Conservation (phyloP, 2,797 vertebrate species). For the Decapterus maruadsi region DNA sequence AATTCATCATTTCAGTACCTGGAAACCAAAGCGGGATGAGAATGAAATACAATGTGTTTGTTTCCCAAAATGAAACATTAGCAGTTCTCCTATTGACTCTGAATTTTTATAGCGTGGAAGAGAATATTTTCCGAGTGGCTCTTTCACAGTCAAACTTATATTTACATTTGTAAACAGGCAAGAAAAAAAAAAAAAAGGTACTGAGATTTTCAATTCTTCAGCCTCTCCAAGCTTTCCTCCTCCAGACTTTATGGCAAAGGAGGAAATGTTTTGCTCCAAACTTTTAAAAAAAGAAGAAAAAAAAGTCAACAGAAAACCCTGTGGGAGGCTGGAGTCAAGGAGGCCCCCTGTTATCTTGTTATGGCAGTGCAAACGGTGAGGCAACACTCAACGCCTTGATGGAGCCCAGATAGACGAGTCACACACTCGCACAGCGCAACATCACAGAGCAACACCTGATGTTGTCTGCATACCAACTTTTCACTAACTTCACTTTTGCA, state of each 20-base stretch:
- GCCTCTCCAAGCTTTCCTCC: slow-evolving; percentile 35
- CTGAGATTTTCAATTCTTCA: slow-evolving; percentile 22
- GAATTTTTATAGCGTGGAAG: not conserved
- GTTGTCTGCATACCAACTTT: slow-evolving; percentile 62
- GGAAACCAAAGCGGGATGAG: slow-evolving; percentile 44
- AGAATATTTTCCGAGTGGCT: slow-evolving; percentile 24
- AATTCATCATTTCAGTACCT: slow-evolving; percentile 59
- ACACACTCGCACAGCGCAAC: slow-evolving; percentile 53
- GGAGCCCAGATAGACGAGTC: slow-evolving; percentile 77
- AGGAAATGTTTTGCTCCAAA: slow-evolving; percentile 59
- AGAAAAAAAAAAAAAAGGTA: not conserved
- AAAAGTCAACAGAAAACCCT: slow-evolving; percentile 70
- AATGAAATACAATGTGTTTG: slow-evolving; percentile 49
- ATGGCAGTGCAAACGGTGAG: slow-evolving; percentile 76
- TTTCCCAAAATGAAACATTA: slow-evolving; percentile 52
- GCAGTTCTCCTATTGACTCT: slow-evolving; percentile 19
- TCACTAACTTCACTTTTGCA: slow-evolving; percentile 47
- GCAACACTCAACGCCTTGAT: slow-evolving; percentile 77
- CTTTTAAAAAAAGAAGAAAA: slow-evolving; percentile 39
- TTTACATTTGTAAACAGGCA: slow-evolving; percentile 33
- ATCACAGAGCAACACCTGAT: slow-evolving; percentile 63
- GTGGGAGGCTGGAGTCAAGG: slow-evolving; percentile 76
- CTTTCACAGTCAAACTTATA: slow-evolving; percentile 26
- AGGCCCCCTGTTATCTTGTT: slow-evolving; percentile 81
- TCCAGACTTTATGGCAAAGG: slow-evolving; percentile 55